Evolutionary conservation across 1,140 invertebrate genomes (phyloP), one percentile per base, ranked within the genome.

Genomic region (Proctacanthus coquilletti): DNA sequence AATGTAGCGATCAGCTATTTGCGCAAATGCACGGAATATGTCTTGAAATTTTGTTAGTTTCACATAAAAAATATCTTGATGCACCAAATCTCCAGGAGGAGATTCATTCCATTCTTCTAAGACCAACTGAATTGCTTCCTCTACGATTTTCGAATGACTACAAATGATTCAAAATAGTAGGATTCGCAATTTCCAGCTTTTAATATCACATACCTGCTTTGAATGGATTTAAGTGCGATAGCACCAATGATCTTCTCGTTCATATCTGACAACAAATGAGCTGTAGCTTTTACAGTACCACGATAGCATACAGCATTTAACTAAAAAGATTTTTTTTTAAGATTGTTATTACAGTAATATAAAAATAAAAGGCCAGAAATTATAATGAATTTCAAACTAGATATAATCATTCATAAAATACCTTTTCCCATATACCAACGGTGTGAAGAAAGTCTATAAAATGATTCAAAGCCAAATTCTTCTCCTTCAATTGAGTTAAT

Each of bases 401-500:
- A 0, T 25, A 1, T 0, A n/a, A 57, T 51, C n/a, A n/a, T n/a
- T n/a, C n/a, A n/a, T n/a, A n/a, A n/a, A n/a, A n/a, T 49, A 83
- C 74, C 47, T 76, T 70, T 21, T 69, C 66, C 82, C 82, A 86
- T 6, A 92, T 52, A 13, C 70, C 69, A 30, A 74, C 66, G 31
- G 74, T 71, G 51, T 83, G 78, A n/a, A 93, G 61, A 58, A 93
- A 92, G 21, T 71, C 61, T 18, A 80, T 56, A 48, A 72, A 83
- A 11, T 84, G 69, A 35, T 78, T 69, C 32, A 86, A 65, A 3
- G 81, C 84, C 49, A 77, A 74, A 46, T 79, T 75, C 61, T 95
- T 94, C 50, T 89, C 85, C 44, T 79, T 74, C 8, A 95, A 57
- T 56, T 92, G 87, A 45, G 80, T 76, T 2, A 72, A 55, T 40